Evolutionary conservation across 2,113 vertebrate species (phyloP).

Genomic region (Lanius collurio): DNA sequence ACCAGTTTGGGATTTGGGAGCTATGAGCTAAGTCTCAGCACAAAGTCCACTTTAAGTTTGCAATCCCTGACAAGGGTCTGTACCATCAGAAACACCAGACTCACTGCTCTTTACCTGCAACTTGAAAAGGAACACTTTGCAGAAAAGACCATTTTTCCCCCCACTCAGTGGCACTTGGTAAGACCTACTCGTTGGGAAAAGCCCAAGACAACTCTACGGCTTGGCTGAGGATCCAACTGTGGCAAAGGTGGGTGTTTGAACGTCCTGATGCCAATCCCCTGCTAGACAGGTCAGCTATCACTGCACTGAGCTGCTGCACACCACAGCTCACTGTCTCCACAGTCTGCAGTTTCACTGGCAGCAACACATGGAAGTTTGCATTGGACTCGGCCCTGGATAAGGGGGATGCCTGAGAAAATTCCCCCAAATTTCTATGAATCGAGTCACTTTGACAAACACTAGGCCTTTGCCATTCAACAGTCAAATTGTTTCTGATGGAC

Average conservation of each 20-base stretch:
- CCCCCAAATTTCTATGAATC: background rate
- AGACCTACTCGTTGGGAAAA: background rate
- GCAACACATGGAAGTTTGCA: background rate
- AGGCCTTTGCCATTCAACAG: background rate
- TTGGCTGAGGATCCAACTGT: background rate
- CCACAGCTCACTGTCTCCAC: background rate
- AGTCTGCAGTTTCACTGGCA: background rate
- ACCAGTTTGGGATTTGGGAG: background rate
- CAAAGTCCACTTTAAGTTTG: constrained; percentile 8
- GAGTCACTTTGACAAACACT: background rate
- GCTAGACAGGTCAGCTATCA: background rate
- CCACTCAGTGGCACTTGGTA: background rate
- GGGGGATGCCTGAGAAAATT: background rate
- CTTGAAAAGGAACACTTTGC: background rate
- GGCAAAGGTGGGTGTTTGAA: background rate
- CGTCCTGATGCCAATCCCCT: background rate
- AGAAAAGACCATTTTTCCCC: background rate
- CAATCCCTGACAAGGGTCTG: background rate
- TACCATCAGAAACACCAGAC: background rate
- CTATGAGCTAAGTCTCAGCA: background rate
- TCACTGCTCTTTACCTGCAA: background rate
- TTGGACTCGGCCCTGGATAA: background rate
- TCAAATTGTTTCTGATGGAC: background rate
- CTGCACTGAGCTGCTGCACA: background rate
- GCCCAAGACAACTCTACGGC: background rate